Evolutionary conservation across 2,113 vertebrate genomes (phyloP).

Genomic region (Phycodurus eques): DNA sequence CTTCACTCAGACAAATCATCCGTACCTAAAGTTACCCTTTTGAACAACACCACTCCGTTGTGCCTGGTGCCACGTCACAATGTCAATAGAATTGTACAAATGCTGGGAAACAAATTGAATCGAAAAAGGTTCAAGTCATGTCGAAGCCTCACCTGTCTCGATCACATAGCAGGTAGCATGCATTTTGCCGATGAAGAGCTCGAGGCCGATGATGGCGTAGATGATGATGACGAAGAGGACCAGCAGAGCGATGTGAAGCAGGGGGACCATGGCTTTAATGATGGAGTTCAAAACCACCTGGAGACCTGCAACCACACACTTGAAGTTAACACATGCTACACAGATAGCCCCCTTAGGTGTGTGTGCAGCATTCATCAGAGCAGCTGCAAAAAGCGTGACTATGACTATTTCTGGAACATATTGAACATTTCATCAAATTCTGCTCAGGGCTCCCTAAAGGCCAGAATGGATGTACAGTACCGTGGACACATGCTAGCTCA

Average conservation of each 20-base stretch:
- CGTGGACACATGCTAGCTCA: no score
- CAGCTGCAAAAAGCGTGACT: no score
- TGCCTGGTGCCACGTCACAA: no score
- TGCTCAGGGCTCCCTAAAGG: no score
- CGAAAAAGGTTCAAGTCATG: no score
- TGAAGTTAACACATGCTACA: background rate
- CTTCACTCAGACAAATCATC: slow-evolving; percentile 1
- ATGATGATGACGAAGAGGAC: slow-evolving; percentile 81
- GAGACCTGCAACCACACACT: slow-evolving; percentile 63
- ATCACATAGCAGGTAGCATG: slow-evolving; percentile 70
- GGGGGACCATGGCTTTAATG: slow-evolving; percentile 80
- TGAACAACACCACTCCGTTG: no score
- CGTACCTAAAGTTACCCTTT: background rate
- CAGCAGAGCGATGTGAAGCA: slow-evolving; percentile 79
- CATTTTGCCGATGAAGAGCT: slow-evolving; percentile 81
- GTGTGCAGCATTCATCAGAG: no score
- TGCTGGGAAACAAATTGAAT: background rate
- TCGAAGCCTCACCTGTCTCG: slow-evolving; percentile 57
- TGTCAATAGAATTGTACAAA: no score
- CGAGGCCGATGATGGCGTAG: slow-evolving; percentile 78
- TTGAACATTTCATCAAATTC: no score
- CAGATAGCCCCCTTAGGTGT: background rate
- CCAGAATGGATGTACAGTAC: no score
- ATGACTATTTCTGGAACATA: no score
- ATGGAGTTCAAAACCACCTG: slow-evolving; percentile 81